These are phyloP conservation scores for Thaumatotibia leucotreta DNA, from an alignment of 1,140 invertebrate genomes.

Conservation along the genomic window DNA sequence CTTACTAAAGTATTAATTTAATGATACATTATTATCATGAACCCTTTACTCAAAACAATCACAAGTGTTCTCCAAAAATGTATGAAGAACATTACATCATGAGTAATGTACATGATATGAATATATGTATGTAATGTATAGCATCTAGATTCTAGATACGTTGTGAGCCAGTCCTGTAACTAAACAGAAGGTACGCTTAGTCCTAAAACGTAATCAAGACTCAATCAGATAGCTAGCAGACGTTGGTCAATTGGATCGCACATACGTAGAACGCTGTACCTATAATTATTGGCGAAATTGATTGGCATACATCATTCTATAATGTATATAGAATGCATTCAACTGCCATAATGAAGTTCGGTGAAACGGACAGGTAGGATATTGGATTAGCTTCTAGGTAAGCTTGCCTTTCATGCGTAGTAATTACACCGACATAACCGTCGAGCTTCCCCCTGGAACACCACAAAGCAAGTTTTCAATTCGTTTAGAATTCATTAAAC, in stretches of 20 bases:
- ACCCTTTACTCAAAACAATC: too few relatives aligned
- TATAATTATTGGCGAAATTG: neutral
- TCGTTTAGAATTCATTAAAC: too few relatives aligned
- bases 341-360: neutral
- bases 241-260: neutral
- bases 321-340: neutral
- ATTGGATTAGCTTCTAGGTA: neutral
- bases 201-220: neutral
- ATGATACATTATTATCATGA: too few relatives aligned
- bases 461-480: neutral
- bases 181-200: too few relatives aligned
- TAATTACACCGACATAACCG: neutral
- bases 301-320: neutral
- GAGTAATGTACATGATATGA: too few relatives aligned
- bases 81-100: too few relatives aligned
- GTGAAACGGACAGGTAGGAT: slow-evolving; percentile 1
- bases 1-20: too few relatives aligned
- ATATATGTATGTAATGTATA: too few relatives aligned
- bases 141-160: too few relatives aligned
- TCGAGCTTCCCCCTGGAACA: neutral
- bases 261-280: neutral
- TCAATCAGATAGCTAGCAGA: neutral
- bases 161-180: too few relatives aligned
- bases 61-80: too few relatives aligned
- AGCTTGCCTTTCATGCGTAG: neutral